Evolutionary conservation across 2,113 vertebrate genomes (phyloP), one percentile per base, ranked within the genome.

Genomic region (Pelusios castaneus): DNA sequence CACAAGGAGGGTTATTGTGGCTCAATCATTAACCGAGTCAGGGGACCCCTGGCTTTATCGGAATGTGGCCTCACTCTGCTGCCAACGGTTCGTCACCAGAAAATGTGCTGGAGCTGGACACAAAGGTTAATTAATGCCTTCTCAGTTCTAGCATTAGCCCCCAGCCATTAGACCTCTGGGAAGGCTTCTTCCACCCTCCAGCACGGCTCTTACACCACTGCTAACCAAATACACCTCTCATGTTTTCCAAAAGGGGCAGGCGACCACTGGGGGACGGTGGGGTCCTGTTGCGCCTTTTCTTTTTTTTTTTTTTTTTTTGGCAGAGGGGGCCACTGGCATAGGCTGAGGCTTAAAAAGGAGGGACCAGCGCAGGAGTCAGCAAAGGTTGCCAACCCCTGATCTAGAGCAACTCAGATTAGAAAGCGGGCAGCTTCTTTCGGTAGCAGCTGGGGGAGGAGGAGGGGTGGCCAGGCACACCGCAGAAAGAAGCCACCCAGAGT

Each of bases 11-110:
- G 95, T 80, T 87, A 34, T 4, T 88, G 97, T 89, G 85, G 97
- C 95, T 97, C 96, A 97, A 97, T 97, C 89, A 97, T 97, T 97
- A 97, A 97, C 97, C 0, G 1, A 80, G 75, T 79, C 0, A 0
- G 76, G 82, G 91, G 95, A 96, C 94, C 95, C 96, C 91, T 76
- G 79, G 93, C 95, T 94, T 90, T 34, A 41, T 78, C 73, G 96
- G 97, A 97, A 97, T 97, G 97, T 5, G 67, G 89, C 79, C 3
- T 4, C 3, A 0, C 4, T 52, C 79, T 24, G 41, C 75, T 6
- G 0, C 83, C 49, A 90, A 67, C 1, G 13, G 0, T 85, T 60
- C 38, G 86, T 41, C 90, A 67, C 88, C 1, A 2, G 52, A 88
- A 88, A 92, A 84, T 6, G 21, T 4, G 10, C 21, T 0, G 1